These are phyloP conservation scores for Perccottus glenii DNA, from an alignment of 2,113 vertebrate genomes.

Conservation along the genomic window DNA sequence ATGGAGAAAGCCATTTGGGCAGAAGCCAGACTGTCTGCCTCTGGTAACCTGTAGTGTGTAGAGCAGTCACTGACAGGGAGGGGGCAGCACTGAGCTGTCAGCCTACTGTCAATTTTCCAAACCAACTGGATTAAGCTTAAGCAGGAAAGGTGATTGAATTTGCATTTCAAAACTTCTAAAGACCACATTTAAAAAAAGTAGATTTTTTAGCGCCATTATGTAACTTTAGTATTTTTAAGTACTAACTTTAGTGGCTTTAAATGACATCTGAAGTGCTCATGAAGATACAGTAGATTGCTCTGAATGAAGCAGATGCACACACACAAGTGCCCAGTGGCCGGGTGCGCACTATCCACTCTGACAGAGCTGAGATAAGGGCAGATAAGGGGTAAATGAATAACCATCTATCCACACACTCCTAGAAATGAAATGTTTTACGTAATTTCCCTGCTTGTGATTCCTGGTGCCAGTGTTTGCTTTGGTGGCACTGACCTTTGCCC, in stretches of 20 bases:
- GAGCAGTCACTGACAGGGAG: constrained; percentile 20
- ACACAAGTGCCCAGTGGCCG: neutral
- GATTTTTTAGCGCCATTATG: too few relatives aligned
- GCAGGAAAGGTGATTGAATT: too few relatives aligned
- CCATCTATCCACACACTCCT: constrained; percentile 27
- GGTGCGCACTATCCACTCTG: constrained; percentile 2
- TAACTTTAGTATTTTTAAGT: too few relatives aligned
- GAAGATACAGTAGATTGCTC: neutral
- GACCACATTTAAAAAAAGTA: too few relatives aligned
- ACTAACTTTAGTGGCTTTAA: too few relatives aligned
- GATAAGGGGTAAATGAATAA: constrained; percentile 54
- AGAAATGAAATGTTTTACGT: constrained; percentile 36
- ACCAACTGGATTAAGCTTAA: too few relatives aligned
- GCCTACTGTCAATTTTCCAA: too few relatives aligned
- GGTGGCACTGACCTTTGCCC: constrained; percentile 22
- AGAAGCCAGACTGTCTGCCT: constrained; percentile 63
- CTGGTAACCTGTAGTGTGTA: constrained; percentile 30
- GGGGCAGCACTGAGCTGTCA: constrained; percentile 50
- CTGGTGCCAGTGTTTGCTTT: neutral
- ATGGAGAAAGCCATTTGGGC: constrained; percentile 74
- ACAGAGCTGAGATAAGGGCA: constrained; percentile 37
- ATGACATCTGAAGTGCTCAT: neutral
- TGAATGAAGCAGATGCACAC: neutral
- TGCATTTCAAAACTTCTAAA: too few relatives aligned
- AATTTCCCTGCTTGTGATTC: constrained; percentile 31